Conservation (phyloP, 2,888 invertebrate species). For the Labia minor region DNA sequence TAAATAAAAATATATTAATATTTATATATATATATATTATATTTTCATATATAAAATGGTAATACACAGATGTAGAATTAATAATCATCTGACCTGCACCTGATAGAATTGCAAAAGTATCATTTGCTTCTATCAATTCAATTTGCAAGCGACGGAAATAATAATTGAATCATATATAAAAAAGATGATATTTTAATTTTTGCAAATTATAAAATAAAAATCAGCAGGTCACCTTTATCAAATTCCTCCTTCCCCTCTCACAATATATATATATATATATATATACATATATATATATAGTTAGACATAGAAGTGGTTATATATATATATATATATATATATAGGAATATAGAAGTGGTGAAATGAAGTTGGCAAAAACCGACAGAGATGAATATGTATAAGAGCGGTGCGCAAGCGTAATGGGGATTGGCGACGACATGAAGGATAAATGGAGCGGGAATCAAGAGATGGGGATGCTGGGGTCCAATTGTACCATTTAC, state of each 20-base stretch:
- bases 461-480: constrained; percentile 2
- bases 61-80: too few species aligned
- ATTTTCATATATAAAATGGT: too few species aligned
- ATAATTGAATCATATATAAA: background rate
- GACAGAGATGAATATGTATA: background rate
- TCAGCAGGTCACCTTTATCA: background rate
- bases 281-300: too few species aligned
- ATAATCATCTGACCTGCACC: too few species aligned
- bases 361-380: constrained; percentile 4
- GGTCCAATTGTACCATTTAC: constrained; percentile 13
- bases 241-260: too few species aligned
- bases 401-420: background rate
- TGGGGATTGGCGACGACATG: background rate
- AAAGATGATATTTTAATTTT: background rate
- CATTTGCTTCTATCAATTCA: background rate
- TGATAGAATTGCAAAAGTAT: too few species aligned
- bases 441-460: background rate
- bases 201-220: background rate
- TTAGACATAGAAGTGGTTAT: background rate
- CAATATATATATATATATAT: too few species aligned
- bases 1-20: too few species aligned
- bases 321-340: background rate
- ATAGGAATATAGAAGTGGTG: background rate
- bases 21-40: too few species aligned
- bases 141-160: background rate